phyloP scores from a whole-genome alignment of 2,888 invertebrate genomes.

The Ceramica pisi region DNA sequence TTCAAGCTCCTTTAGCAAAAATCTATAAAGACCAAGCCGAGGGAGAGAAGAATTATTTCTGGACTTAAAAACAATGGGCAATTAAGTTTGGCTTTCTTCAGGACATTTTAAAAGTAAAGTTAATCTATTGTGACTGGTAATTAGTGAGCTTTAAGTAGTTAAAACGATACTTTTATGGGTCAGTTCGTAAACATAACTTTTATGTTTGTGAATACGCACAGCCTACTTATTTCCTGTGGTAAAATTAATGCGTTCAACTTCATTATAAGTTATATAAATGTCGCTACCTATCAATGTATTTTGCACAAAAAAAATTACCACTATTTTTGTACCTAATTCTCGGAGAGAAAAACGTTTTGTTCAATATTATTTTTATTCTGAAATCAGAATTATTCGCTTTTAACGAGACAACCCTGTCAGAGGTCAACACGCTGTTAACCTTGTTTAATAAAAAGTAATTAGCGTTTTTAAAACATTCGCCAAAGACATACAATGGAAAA shows the following conservation, averaged over 20 bases:
- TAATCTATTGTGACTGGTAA: conserved; percentile 52
- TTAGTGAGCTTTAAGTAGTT: conserved; percentile 32
- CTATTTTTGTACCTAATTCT: background rate
- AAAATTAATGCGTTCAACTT: background rate
- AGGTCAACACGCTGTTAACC: conserved; percentile 30
- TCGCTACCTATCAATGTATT: background rate
- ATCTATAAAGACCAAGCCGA: conserved; percentile 10
- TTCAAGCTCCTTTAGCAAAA: conserved; percentile 13
- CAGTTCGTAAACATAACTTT: conserved; percentile 3
- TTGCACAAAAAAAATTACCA: background rate
- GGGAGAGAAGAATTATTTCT: conserved; percentile 44
- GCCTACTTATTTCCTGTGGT: background rate
- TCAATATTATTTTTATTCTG: background rate
- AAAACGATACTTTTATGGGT: conserved; percentile 44
- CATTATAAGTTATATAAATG: background rate
- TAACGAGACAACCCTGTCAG: conserved; percentile 3
- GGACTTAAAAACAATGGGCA: conserved; percentile 53
- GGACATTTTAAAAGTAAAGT: conserved; percentile 42
- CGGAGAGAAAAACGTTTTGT: background rate
- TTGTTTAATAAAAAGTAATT: conserved; percentile 56
- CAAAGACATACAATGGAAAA: conserved; percentile 45
- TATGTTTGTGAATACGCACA: conserved; percentile 3
- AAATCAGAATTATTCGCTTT: background rate
- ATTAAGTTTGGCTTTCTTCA: conserved; percentile 39
- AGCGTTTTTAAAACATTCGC: conserved; percentile 53